phyloP scores from a whole-genome alignment of 2,797 vertebrate genomes.

The Myotis planiceps region DNA sequence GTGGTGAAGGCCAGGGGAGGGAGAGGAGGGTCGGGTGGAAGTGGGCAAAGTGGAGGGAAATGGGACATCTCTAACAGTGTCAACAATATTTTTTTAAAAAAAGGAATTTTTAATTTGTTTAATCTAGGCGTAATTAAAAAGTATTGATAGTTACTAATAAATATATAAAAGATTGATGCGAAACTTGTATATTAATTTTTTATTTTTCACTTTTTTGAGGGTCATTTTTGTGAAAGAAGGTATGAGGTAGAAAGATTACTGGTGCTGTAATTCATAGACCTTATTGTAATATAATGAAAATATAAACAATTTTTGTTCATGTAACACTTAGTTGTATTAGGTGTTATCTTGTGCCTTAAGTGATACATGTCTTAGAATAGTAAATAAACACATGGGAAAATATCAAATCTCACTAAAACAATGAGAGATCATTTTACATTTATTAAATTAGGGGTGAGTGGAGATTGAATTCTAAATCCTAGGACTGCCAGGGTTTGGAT shows the following conservation, averaged over 20 bases:
- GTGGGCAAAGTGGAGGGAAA: background rate
- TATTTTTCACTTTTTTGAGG: background rate
- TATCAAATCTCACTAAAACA: background rate
- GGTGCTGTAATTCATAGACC: background rate
- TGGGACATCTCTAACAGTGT: background rate
- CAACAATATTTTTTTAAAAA: background rate
- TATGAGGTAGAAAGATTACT: background rate
- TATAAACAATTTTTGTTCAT: background rate
- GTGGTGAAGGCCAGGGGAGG: background rate
- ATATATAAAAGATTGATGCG: background rate
- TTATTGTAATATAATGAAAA: constrained; percentile 15
- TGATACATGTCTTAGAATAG: background rate
- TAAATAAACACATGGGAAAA: background rate
- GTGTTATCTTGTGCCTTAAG: background rate
- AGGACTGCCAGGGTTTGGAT: background rate
- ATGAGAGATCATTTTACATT: background rate
- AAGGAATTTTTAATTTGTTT: constrained; percentile 39
- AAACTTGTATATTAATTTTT: background rate
- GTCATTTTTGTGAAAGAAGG: background rate
- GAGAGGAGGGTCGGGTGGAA: background rate
- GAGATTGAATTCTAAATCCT: constrained; percentile 2
- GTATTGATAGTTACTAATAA: constrained; percentile 13
- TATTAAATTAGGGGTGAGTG: background rate
- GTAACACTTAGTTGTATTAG: background rate
- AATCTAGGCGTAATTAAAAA: background rate